Base-by-base conservation (phyloP, 2,888 invertebrate species). In the Phengaris alcon region DNA sequence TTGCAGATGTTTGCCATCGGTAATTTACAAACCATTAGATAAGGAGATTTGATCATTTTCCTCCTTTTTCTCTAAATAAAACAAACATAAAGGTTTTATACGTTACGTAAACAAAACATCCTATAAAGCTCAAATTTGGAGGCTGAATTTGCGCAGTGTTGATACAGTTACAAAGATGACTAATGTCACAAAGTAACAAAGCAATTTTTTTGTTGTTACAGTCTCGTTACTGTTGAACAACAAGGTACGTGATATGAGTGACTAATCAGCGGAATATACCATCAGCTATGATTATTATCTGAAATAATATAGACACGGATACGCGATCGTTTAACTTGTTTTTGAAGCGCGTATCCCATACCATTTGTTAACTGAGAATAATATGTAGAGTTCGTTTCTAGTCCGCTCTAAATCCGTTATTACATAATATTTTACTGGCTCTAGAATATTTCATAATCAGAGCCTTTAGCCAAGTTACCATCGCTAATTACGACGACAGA, bases 201-300 rank as follows among this genome's bases (percentile, higher is more conserved):
- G 4, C 22, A 3, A 13, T 13, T 44, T 64, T 59, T 64, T 59
- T 64, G 64, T 55, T 55, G 55, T 44, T 64, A 35, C 12, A 64
- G 13, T 44, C 35, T 64, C 35, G 55, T 55, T 55, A 64, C 35
- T 35, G 35, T 64, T 44, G 10, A 64, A 64, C 64, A 44, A 64
- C 35, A 64, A 12, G 13, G 59, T 22, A 44, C 35, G 64, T 64
- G 35, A 12, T 64, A 44, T 64, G 64, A 12, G 64, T 64, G 13
- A 64, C 35, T 64, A 64, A 64, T 64, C 9, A 12, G 12, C 64
- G 64, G 64, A 64, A 64, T 44, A 64, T 64, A 64, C 35, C 35
- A 44, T 44, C 64, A 64, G 35, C 10, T 64, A 64, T 44, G 64
- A 64, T 64, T 44, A 64, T 13, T 64, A 6, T 64, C 64, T 44